Base-by-base conservation (phyloP, 2,888 invertebrate genomes). In the Bombylius major region DNA sequence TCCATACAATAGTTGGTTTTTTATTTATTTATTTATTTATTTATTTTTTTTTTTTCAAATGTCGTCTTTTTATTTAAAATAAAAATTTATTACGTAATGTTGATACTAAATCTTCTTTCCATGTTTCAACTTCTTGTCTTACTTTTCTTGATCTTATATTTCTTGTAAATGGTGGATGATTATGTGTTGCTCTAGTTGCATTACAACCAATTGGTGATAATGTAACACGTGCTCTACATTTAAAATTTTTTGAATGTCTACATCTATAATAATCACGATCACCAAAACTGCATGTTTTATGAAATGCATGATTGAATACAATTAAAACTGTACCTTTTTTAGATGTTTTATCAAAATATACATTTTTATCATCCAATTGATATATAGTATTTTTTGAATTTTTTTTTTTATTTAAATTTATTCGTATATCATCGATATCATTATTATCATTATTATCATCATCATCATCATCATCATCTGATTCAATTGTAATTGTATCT, bases 221-320 rank as follows among this genome's bases (percentile, higher is more conserved):
- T 42, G 39, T 42, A 31, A 58, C 57, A 36, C 60, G 44, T 13
- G 60, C 60, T 12, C 56, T 53, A 53, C 60, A 61, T 51, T 60
- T 60, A 45, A 60, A 52, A 31, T 58, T 52, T 32, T 58, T 59
- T 46, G 59, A 48, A 51, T 60, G 59, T 31, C 55, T 57, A 53
- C 62, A 61, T 49, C 60, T 46, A 60, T 61, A 61, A 49, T 61
- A 62, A 9, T 56, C 51, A 23, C 52, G 54, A 31, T 49, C 32
- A 11, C 56, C 55, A 31, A 56, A 59, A 33, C 56, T 48, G 23
- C 54, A 58, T 46, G 55, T 59, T 49, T 58, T 53, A 54, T 59
- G 58, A 50, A 59, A 61, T 44, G 56, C 56, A 48, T 59, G 57
- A 51, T 58, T 55, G n/a, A 55, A 53, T 34, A 57, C 51, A 31